A percentile compares a stretch with the other conserved stretches of the same genome.
Conservation (phyloP, 1,140 invertebrate genomes). For the Bombus consobrinus region DNA sequence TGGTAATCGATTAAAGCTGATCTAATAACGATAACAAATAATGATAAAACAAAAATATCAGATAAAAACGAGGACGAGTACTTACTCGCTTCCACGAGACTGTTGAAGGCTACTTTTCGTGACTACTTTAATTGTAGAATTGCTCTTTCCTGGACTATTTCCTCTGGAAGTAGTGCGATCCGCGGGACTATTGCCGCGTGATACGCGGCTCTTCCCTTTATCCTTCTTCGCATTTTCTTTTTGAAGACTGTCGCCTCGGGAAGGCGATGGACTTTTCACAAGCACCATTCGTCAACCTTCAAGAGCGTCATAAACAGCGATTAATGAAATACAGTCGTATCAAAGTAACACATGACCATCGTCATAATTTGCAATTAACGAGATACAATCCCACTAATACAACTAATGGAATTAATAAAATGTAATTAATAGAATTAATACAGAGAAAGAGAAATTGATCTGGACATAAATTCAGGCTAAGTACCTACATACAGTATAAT, state of each 20-base stretch:
- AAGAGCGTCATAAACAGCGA: neutral
- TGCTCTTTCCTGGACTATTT: constrained; percentile 69
- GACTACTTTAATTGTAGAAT: constrained; percentile 59
- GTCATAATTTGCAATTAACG: no score
- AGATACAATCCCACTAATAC: no score
- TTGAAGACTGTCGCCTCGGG: constrained; percentile 67
- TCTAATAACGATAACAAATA: neutral
- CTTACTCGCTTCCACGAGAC: constrained; percentile 80
- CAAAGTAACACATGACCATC: no score
- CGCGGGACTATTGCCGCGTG: constrained; percentile 69
- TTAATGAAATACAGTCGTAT: neutral
- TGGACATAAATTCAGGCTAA: neutral
- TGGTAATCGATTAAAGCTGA: neutral
- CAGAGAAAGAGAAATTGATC: constrained; percentile 3
- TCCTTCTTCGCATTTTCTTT: constrained; percentile 54
- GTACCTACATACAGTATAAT: no score
- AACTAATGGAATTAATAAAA: neutral
- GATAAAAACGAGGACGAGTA: neutral
- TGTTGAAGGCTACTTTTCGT: constrained; percentile 68
- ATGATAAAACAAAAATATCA: neutral
- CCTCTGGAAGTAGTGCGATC: constrained; percentile 65
- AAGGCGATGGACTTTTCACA: constrained; percentile 71
- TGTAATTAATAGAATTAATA: neutral
- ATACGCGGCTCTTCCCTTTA: constrained; percentile 52
- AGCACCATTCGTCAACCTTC: constrained; percentile 75